Base-by-base conservation (phyloP, 2,888 invertebrate genomes). In the Achlya flavicornis region DNA sequence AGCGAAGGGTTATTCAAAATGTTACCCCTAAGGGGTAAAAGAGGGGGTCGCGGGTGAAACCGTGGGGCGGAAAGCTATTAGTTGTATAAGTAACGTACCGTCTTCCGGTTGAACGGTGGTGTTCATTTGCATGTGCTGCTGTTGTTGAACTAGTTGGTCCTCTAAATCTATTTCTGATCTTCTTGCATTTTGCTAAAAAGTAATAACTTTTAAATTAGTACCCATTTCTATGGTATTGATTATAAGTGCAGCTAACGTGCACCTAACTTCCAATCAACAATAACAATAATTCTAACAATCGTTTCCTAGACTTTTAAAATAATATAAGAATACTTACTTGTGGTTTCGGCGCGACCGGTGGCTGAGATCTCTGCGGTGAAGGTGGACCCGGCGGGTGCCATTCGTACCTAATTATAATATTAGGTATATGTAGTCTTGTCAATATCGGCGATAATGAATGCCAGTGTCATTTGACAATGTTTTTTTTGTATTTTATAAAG, bases 291-390 rank as follows among this genome's bases (percentile, higher is more conserved):
- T n/a, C n/a, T n/a, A n/a, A n/a, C n/a, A n/a, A n/a, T n/a, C n/a
- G n/a, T n/a, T n/a, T n/a, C n/a, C n/a, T n/a, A n/a, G n/a, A n/a
- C n/a, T n/a, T n/a, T n/a, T n/a, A n/a, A n/a, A n/a, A n/a, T n/a
- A n/a, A n/a, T n/a, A n/a, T n/a, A n/a, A n/a, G 33, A 2, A 59
- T 48, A 63, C 68, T 67, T 76, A 91, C 89, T 78, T 90, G 90
- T 63, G 95, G 95, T 85, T 95, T 94, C 5, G 95, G 94, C 58
- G 95, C 94, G 59, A 95, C 91, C 12, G 95, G 94, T 32, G 95
- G 94, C 63, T 94, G 93, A 33, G 92, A 88, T 63, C 94, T 86
- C 58, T 92, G 94, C 65, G 94, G 95, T 1, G 94, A 94, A 16
- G 94, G 93, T 5, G 92, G 93, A 12, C 92, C 92, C 1, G 91